Evolutionary conservation across 2,888 invertebrate species (phyloP), one percentile per base, ranked within the genome.

Genomic region (Slavum lentiscoides): DNA sequence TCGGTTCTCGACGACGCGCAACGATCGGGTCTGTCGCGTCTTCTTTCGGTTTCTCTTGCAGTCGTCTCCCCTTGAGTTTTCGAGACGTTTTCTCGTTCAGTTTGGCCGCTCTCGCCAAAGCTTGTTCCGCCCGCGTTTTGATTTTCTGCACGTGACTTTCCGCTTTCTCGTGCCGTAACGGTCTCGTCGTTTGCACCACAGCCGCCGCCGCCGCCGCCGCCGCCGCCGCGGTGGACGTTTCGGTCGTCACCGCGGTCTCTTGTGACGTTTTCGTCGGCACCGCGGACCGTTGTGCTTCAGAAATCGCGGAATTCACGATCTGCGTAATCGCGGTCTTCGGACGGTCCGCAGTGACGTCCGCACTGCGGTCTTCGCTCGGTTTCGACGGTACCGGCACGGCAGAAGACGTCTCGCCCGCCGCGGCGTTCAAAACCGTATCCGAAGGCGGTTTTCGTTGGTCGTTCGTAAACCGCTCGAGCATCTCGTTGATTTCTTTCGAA

Each of bases 141-240:
- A 80, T 80, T 80, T 72, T 80, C 43, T 80, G 80, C n/a, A 80
- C 17, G 23, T 80, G 55, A 43, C 62, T 64, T 30, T 80, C 72
- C 9, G 8, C 17, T 53, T 17, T 62, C 49, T n/a, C 53, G 11
- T 19, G 53, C 2, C 58, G 53, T 17, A 23, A 30, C 30, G 30
- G 13, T 55, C 55, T 55, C 30, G n/a, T n/a, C n/a, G 55, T 11
- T 39, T 6, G 21, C 39, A 43, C 5, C 30, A 55, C 39, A 7
- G 64, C 37, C 19, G 19, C 53, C 5, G 62, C 21, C 30, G 39
- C 58, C 15, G 15, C 49, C n/a, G 23, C 43, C n/a, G 39, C 55
- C 13, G 13, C 49, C 19, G 23, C 39, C 23, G 55, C 4, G 21
- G 64, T 21, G 4, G 64, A 55, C 30, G 7, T 75, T 19, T n/a